Evolutionary conservation across 2,888 invertebrate species (phyloP).

Genomic region (Alviniconcha strummeri): DNA sequence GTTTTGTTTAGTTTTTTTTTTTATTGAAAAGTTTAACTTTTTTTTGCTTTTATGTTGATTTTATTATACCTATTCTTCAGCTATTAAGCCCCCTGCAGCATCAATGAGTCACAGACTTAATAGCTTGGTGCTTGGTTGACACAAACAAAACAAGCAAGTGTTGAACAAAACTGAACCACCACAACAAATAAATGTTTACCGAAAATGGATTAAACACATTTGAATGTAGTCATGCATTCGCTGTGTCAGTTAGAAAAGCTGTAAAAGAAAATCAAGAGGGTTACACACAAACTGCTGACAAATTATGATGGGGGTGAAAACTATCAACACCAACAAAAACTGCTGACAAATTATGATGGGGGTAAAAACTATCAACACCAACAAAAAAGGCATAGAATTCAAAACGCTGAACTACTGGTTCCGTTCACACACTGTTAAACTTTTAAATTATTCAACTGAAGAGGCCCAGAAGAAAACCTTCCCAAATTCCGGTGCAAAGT

Average conservation of each 20-base stretch:
- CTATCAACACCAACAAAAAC: not conserved
- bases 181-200: slow-evolving; percentile 29
- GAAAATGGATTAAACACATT: slow-evolving; percentile 27
- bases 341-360: not conserved
- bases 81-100: no score
- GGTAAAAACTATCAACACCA: not conserved
- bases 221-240: slow-evolving; percentile 30
- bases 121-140: no score
- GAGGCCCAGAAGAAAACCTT: no score
- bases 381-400: not conserved
- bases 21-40: no score
- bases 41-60: no score
- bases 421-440: no score
- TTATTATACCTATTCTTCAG: no score
- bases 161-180: not conserved
- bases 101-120: no score
- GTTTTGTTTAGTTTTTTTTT: no score
- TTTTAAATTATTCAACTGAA: no score
- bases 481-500: no score
- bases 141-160: not conserved
- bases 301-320: not conserved
- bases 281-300: not conserved
- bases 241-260: slow-evolving; percentile 26
- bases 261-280: slow-evolving; percentile 19
- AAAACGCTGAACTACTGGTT: no score